phyloP scores from a whole-genome alignment of 2,888 invertebrate species.

The Bhutanitis thaidina region DNA sequence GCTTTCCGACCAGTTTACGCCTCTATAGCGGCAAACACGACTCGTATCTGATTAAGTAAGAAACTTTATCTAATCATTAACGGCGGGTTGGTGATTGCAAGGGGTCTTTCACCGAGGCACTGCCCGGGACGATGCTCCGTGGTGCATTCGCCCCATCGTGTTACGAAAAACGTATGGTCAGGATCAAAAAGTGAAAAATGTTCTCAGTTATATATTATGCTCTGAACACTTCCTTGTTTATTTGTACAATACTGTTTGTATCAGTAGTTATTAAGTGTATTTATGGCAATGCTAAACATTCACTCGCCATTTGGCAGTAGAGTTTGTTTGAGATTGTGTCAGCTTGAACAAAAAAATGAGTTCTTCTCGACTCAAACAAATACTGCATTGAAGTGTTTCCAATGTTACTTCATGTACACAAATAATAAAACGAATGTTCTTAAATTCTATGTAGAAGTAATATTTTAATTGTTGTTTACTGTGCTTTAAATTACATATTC shows the following conservation, averaged over 20 bases:
- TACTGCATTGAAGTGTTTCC: too few relatives aligned
- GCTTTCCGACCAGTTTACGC: constrained; percentile 17
- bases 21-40: constrained; percentile 8
- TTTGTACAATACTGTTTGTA: constrained; percentile 11
- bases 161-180: constrained; percentile 13
- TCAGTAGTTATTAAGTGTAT: constrained; percentile 20
- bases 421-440: too few relatives aligned
- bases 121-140: constrained; percentile 10
- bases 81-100: constrained; percentile 14
- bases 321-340: constrained; percentile 22
- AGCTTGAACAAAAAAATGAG: constrained; percentile 21
- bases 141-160: constrained; percentile 15
- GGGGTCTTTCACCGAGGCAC: constrained; percentile 17
- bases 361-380: neutral
- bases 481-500: too few relatives aligned
- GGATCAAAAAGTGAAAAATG: constrained; percentile 3
- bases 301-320: constrained; percentile 17
- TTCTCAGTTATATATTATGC: neutral
- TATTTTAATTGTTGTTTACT: too few relatives aligned
- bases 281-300: constrained; percentile 20
- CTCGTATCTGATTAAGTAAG: constrained; percentile 20
- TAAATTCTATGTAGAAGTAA: too few relatives aligned
- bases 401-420: too few relatives aligned
- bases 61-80: constrained; percentile 21
- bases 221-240: constrained; percentile 2